Conservation (phyloP, 2,113 vertebrate genomes). For the Eurystomus gularis region DNA sequence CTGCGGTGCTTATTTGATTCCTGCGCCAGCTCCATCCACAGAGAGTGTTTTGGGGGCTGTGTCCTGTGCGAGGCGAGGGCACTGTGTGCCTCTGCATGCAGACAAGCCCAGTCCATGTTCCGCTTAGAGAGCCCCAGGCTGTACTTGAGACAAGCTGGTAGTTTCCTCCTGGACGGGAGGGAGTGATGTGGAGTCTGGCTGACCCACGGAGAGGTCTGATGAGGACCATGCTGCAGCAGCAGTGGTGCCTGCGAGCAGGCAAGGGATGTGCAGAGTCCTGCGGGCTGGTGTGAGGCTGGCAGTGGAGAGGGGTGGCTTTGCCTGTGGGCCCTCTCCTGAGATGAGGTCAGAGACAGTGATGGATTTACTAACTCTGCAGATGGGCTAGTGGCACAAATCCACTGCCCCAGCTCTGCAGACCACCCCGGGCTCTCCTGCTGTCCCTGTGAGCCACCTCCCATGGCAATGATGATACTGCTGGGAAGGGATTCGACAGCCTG, state of each 20-base stretch:
- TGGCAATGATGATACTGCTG: background rate
- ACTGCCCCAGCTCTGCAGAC: background rate
- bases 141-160: background rate
- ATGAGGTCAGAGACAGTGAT: background rate
- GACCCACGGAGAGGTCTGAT: background rate
- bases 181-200: background rate
- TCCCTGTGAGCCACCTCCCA: rapidly evolving
- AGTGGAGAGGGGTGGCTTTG: background rate
- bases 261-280: background rate
- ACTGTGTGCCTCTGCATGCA: rapidly evolving
- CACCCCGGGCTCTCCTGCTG: background rate
- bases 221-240: background rate
- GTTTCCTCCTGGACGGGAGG: background rate
- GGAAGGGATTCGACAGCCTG: background rate
- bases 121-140: background rate
- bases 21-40: rapidly evolving
- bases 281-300: background rate
- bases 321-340: rapidly evolving
- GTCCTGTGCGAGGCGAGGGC: rapidly evolving
- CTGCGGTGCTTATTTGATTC: rapidly evolving
- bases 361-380: background rate
- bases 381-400: background rate
- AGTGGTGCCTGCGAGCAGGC: background rate
- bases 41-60: background rate
- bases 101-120: rapidly evolving